Evolutionary conservation across 2,888 invertebrate genomes (phyloP), one percentile per base, ranked within the genome.

Genomic region (Chelonus formosanus): DNA sequence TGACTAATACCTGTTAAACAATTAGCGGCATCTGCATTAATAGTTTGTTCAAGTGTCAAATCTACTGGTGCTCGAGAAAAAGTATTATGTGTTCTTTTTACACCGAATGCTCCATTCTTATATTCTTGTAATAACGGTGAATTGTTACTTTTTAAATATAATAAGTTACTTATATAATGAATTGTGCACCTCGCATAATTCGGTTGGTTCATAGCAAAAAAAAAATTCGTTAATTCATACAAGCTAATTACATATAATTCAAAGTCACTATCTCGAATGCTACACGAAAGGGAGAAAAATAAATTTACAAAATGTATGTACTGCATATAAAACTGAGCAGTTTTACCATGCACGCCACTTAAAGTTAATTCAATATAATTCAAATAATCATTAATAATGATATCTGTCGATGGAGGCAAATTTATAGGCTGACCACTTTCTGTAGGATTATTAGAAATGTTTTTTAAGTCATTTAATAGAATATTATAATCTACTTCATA

Each of bases 21-120:
- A 35, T 69, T 74, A 10, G 72, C 73, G 50, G 76, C 74, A 63
- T 77, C 73, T 20, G 67, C 71, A 61, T 75, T 76, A n/a, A 76
- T 71, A 4, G 73, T 76, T 52, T 63, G 68, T 47, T 69, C 65
- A 44, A 60, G 48, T 2, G 63, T 66, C 43, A 59, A 67, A 58
- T 67, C 69, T 48, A 70, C 62, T 20, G 69, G 69, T 65, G 65
- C 62, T 69, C 70, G 32, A 32, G 64, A 7, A 31, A 68, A 67
- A 35, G 34, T 50, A 8, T 54, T 10, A 31, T 34, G 45, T 3
- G 71, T 71, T 5, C 70, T 56, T 63, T 53, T 70, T 35, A 65
- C 64, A 50, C 68, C 67, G 59, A 62, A 70, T 20, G 63, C 61
- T 7, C 65, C 67, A 34, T 43, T 45, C 10, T 50, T 34, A 64